Conservation (phyloP, 2,888 invertebrate genomes). For the Xanthia togata region DNA sequence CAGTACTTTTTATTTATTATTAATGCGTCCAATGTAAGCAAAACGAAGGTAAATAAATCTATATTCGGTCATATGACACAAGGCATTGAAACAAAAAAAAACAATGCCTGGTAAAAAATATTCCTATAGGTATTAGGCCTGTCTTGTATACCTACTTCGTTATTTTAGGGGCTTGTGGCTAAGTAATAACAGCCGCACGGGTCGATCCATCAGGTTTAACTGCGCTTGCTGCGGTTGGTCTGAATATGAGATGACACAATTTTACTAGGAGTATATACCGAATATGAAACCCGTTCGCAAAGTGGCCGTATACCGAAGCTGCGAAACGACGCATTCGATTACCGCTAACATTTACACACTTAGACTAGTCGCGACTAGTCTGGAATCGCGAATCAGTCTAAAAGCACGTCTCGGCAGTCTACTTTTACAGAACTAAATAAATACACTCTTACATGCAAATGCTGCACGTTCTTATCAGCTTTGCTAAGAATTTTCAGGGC, state of each 20-base stretch:
- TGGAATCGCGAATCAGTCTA: constrained; percentile 22
- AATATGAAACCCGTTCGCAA: constrained; percentile 26
- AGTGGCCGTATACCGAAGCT: constrained; percentile 7
- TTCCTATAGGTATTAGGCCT: background rate
- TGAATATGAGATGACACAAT: background rate
- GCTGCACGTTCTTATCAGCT: background rate
- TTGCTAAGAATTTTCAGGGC: background rate
- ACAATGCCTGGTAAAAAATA: background rate
- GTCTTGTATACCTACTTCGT: background rate
- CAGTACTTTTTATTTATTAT: background rate
- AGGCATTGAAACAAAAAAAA: background rate
- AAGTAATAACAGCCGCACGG: too few species aligned
- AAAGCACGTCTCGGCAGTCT: constrained; percentile 6
- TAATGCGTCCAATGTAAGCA: background rate
- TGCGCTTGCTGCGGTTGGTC: too few species aligned
- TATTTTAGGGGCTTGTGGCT: background rate
- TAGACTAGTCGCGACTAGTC: constrained; percentile 20
- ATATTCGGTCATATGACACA: background rate
- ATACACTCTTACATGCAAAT: background rate
- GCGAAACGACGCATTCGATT: constrained; percentile 40
- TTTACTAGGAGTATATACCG: background rate
- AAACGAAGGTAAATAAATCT: background rate
- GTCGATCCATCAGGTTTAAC: too few species aligned
- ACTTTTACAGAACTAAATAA: constrained; percentile 10
- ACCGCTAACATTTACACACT: constrained; percentile 43